Conservation (phyloP, 2,888 invertebrate species). For the Micropterix aruncella region DNA sequence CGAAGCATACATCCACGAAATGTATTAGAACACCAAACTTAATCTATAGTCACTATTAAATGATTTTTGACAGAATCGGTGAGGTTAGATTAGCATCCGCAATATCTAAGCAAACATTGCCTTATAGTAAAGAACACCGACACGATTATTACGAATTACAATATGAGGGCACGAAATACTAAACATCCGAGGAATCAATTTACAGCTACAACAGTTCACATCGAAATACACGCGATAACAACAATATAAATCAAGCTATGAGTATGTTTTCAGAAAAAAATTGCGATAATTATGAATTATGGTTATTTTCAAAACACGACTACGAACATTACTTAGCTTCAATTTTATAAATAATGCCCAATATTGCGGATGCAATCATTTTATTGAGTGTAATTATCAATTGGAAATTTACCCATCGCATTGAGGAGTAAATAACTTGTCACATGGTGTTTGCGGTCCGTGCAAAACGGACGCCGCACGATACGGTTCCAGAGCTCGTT, state of each 20-base stretch:
- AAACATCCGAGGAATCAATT: not conserved
- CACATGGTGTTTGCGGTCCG: no score
- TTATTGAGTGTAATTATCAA: no score
- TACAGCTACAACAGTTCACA: not conserved
- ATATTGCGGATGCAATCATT: not conserved
- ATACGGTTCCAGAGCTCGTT: no score
- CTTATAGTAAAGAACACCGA: not conserved
- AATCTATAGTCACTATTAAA: no score
- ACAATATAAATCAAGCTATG: not conserved
- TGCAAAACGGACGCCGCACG: no score
- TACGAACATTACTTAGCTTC: not conserved
- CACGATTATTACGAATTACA: not conserved
- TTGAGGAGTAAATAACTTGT: no score
- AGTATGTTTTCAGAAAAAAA: not conserved
- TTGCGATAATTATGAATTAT: not conserved
- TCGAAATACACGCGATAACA: not conserved
- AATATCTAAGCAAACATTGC: not conserved
- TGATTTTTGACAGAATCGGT: no score
- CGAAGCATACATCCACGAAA: no score
- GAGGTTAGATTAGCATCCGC: not conserved
- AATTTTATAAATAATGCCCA: not conserved
- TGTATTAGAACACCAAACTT: no score
- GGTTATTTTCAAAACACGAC: not conserved
- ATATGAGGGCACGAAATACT: not conserved
- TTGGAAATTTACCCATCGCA: no score